These are phyloP conservation scores for Acrobasis suavella DNA, from an alignment of 2,888 invertebrate genomes.

Conservation along the genomic window DNA sequence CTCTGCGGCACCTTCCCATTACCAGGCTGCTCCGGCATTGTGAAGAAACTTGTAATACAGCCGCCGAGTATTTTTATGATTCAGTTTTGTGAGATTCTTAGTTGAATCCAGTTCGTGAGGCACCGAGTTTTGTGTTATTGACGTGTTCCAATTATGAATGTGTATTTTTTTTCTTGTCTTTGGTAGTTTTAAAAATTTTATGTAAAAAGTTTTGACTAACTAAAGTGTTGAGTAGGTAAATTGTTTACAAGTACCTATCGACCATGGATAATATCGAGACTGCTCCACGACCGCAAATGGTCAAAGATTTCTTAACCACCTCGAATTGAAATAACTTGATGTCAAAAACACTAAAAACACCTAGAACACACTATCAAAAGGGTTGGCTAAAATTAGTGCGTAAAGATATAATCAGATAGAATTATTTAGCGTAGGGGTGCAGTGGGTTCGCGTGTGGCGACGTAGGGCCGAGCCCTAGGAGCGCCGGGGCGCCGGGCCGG, in stretches of 20 bases:
- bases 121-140: constrained; percentile 18
- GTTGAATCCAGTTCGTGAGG: not conserved
- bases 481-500: constrained; percentile 11
- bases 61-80: not conserved
- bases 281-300: no score
- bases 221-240: no score
- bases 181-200: not conserved
- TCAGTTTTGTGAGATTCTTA: constrained; percentile 24
- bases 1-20: constrained; percentile 54
- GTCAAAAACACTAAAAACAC: not conserved
- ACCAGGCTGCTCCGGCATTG: constrained; percentile 52
- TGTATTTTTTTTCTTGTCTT: not conserved
- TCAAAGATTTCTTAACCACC: no score
- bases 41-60: not conserved
- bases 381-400: constrained; percentile 9
- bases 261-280: no score
- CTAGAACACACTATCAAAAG: not conserved
- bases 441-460: constrained; percentile 36
- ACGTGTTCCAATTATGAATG: constrained; percentile 24
- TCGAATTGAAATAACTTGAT: not conserved
- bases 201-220: constrained; percentile 2
- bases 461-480: constrained; percentile 25
- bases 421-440: constrained; percentile 24
- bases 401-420: constrained; percentile 24
- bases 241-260: no score